A percentile compares a stretch with the other conserved stretches of the same genome.
Conservation (phyloP, 2,113 vertebrate genomes). For the Thymallus thymallus region DNA sequence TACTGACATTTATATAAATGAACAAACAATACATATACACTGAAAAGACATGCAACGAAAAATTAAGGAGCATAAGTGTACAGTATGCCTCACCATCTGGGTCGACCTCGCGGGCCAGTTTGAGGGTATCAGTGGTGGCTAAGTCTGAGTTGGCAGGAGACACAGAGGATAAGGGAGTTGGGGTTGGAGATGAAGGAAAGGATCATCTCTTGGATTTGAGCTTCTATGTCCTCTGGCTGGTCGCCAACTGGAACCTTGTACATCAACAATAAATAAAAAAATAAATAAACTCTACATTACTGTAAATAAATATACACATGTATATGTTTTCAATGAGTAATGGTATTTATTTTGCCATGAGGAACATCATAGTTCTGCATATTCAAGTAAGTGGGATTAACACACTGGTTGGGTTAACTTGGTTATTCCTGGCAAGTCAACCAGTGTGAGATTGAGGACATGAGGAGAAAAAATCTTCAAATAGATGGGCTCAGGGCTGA, state of each 20-base stretch:
- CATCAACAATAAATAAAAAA: constrained; percentile 16
- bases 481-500: constrained; percentile 76
- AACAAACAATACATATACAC: not conserved
- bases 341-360: not conserved
- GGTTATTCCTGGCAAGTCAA: constrained; percentile 81
- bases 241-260: constrained; percentile 78
- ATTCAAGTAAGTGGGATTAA: not conserved
- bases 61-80: constrained; percentile 13
- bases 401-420: constrained; percentile 64
- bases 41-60: constrained; percentile 26
- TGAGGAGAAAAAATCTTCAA: constrained; percentile 80
- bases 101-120: constrained; percentile 79
- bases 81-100: constrained; percentile 71
- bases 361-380: too few species aligned
- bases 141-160: constrained; percentile 81
- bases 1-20: not conserved
- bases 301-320: not conserved
- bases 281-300: not conserved
- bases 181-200: constrained; percentile 78
- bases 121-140: constrained; percentile 78
- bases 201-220: constrained; percentile 79
- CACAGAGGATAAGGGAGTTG: constrained; percentile 77
- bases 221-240: constrained; percentile 78
- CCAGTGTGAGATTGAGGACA: constrained; percentile 77
- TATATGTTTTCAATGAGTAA: not conserved